Evolutionary conservation across 2,888 invertebrate genomes (phyloP), one percentile per base, ranked within the genome.

Genomic region (Hartigia nigra): DNA sequence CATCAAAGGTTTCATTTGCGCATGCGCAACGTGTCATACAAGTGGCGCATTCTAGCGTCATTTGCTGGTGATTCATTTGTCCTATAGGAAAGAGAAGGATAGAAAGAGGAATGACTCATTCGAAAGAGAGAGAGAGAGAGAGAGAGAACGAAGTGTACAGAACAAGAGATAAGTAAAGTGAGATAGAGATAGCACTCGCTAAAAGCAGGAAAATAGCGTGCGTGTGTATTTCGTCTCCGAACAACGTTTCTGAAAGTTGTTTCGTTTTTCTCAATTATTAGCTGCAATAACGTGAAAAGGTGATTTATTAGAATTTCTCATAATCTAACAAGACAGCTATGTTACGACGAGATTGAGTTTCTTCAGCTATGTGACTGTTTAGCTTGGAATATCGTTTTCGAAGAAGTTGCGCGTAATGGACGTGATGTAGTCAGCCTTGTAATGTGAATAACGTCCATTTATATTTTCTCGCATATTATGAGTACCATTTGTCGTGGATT

Each of bases 221-320:
- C 23, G 55, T 55, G 55, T 39, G 23, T 55, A 23, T 55, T 55
- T 23, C 55, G 55, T 55, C 55, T 55, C 80, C 77, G 78, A 78
- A 78, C 74, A 78, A 76, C 82, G 80, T 75, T 77, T n/a, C 75
- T 39, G 34, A 70, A 81, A 85, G 80, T 83, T 76, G 39, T 79
- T 80, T 74, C 35, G 76, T 76, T 79, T 78, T 36, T 69, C 74
- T 12, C 34, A n/a, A 14, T 35, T 70, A 69, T 78, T 75, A 74
- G 74, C 70, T 12, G 75, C 70, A 75, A 75, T 35, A 77, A 32
- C 74, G 69, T 35, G 72, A 77, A 32, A 85, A 78, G 84, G 83
- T 85, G 77, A 78, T 70, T 72, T 72, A 32, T 72, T 31, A 31
- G 12, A 11, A 31, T 34, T 72, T 72, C 34, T 72, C 31, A 55